Conservation (phyloP, 2,797 vertebrate genomes). For the Schizothorax lantsangensis region DNA sequence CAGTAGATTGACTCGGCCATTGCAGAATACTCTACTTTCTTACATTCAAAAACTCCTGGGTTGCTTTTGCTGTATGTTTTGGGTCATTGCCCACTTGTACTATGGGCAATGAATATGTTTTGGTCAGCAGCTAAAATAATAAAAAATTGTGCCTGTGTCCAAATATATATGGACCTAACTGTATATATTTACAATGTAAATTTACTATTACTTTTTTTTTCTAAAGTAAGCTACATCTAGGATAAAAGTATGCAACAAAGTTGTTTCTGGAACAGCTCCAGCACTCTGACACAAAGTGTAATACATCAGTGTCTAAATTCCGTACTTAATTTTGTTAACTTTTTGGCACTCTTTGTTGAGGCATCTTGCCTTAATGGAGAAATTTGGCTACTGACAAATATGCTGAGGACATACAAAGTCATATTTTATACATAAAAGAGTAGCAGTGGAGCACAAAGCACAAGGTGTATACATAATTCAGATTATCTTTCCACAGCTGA, state of each 20-base stretch:
- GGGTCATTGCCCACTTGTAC: too few species aligned
- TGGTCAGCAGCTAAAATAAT: too few species aligned
- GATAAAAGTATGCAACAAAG: background rate
- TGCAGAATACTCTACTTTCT: too few species aligned
- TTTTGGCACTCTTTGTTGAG: background rate
- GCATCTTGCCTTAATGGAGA: background rate
- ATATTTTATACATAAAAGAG: slow-evolving; percentile 1
- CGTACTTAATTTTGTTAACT: too few species aligned
- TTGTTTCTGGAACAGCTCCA: background rate
- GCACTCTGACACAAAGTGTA: too few species aligned
- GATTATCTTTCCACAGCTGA: background rate
- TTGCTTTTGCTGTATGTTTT: too few species aligned
- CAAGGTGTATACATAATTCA: background rate
- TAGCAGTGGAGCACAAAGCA: background rate
- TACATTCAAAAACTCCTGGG: too few species aligned
- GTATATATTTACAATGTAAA: background rate
- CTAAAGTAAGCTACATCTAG: background rate
- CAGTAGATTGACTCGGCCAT: too few species aligned
- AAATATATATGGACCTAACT: too few species aligned
- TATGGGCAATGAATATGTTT: too few species aligned
- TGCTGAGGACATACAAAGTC: background rate
- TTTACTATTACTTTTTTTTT: background rate
- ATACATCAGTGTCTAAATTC: too few species aligned
- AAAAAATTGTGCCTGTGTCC: too few species aligned
- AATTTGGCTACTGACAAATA: background rate